Evolutionary conservation across 1,140 invertebrate genomes (phyloP), one percentile per base, ranked within the genome.

Genomic region (Pseudomyrmex concolor): DNA sequence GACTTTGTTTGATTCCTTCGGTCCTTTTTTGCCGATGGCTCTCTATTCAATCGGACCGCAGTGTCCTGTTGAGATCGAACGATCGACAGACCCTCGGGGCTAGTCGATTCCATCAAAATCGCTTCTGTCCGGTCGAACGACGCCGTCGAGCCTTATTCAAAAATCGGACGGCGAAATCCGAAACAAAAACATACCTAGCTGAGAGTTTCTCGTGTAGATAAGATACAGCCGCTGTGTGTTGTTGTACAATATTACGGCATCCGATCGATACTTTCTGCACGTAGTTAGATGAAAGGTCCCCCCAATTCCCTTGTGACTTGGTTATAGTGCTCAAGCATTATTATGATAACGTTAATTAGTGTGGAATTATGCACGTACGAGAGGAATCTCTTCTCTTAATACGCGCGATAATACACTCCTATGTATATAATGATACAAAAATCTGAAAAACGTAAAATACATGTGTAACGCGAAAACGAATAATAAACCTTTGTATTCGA

Each of bases 141-240:
- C 71, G 81, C 78, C 54, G 59, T 83, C 76, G 66, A 59, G 54
- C 55, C 66, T 80, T 80, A 71, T 80, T 80, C 76, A 80, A 80
- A 78, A 83, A 72, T 83, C 60, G 66, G 54, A 45, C 5, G n/a
- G 19, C 15, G 57, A 54, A 86, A 72, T 86, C 19, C 34, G 59
- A 19, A 50, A n/a, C 63, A 45, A 17, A 59, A 70, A 48, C 64
- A 59, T n/a, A n/a, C n/a, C n/a, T n/a, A n/a, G n/a, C 19, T 17
- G 66, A n/a, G 15, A n/a, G n/a, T 60, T 66, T 59, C 76, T 15
- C 66, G 34, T 7, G 0, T 19, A 68, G 64, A 12, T 19, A 1
- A 80, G 68, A 71, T 25, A 80, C 60, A 19, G 19, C n/a, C 2
- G n/a, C 54, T 70, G 2, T 68, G 17, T 25, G 25, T 25, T 25